phyloP scores from a whole-genome alignment of 2,113 vertebrate species.

The Coturnix japonica region DNA sequence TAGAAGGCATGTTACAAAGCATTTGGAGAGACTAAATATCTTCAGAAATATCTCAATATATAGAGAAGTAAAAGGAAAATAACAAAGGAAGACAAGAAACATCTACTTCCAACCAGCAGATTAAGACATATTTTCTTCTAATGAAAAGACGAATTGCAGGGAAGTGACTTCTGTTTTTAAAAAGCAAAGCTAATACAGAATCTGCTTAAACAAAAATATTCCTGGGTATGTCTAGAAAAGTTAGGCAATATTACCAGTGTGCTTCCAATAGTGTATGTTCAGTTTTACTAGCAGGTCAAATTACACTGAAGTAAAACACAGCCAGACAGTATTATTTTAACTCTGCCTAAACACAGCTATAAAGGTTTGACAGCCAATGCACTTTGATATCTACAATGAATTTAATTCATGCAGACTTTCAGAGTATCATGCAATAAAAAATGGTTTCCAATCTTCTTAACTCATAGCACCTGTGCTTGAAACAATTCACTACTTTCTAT shows the following conservation, averaged over 20 bases:
- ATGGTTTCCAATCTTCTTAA: neutral
- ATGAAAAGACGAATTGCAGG: neutral
- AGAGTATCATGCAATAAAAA: neutral
- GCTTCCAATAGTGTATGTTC: neutral
- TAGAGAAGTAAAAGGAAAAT: neutral
- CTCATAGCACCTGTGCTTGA: neutral
- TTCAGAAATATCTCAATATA: neutral
- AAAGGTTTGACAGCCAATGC: neutral
- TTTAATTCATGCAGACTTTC: neutral
- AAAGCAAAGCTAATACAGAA: neutral
- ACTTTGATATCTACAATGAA: neutral
- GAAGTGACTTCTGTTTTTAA: neutral
- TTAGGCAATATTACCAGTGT: neutral
- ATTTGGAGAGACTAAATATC: neutral
- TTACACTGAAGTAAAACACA: neutral
- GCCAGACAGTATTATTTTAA: constrained; percentile 25
- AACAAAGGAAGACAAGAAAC: fast-evolving
- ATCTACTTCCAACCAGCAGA: neutral
- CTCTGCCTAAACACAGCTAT: constrained; percentile 20
- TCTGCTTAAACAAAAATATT: neutral
- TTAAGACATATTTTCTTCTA: neutral
- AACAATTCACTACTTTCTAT: neutral
- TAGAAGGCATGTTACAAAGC: neutral
- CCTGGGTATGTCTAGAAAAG: neutral
- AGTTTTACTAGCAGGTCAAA: neutral